Conservation (phyloP, 2,797 vertebrate species). For the Petrocephalus schoutedeni region DNA sequence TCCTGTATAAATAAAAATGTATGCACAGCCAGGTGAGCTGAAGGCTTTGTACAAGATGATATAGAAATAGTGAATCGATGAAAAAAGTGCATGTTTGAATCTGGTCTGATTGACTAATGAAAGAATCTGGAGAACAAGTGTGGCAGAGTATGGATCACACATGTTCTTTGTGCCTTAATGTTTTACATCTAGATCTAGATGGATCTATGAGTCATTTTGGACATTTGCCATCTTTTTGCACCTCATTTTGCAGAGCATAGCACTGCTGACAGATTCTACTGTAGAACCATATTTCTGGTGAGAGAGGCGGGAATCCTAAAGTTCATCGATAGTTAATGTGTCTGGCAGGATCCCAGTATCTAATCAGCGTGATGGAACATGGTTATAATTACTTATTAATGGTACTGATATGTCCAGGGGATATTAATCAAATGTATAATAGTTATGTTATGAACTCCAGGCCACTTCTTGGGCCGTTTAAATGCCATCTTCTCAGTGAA, state of each 20-base stretch:
- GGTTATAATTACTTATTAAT: background rate
- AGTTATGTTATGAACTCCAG: background rate
- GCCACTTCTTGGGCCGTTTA: background rate
- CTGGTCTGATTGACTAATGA: no score
- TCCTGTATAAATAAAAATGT: background rate
- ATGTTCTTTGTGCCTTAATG: background rate
- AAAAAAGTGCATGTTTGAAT: background rate
- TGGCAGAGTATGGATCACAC: background rate
- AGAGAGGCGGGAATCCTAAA: background rate
- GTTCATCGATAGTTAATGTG: conserved; percentile 1
- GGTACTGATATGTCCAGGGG: background rate
- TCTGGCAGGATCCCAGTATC: background rate
- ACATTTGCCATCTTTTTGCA: background rate
- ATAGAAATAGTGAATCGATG: background rate
- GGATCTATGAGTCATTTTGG: background rate
- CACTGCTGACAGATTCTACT: background rate
- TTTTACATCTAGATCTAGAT: background rate
- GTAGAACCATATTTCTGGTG: background rate
- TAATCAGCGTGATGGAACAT: background rate
- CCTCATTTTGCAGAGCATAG: background rate
- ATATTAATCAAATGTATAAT: background rate
- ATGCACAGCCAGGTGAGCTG: background rate
- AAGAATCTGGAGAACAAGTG: background rate
- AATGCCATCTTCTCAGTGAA: background rate
- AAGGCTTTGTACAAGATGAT: background rate